These are phyloP conservation scores for Pelobates fuscus DNA, from an alignment of 2,113 vertebrate species.

Conservation along the genomic window DNA sequence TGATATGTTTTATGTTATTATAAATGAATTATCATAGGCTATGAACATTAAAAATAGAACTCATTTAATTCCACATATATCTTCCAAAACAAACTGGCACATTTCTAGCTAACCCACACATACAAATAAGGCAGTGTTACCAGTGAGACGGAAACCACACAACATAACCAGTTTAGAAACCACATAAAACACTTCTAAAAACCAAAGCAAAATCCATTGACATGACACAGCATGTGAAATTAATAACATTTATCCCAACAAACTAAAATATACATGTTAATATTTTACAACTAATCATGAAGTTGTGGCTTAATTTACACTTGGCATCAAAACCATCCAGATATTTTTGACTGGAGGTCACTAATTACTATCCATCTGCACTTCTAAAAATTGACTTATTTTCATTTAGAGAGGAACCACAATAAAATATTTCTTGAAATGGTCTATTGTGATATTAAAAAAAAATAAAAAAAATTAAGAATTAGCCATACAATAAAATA, in stretches of 20 bases:
- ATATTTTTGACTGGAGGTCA: conserved; percentile 26
- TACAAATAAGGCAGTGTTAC: neutral
- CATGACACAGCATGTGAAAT: conserved; percentile 36
- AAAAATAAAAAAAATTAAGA: neutral
- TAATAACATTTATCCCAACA: conserved; percentile 42
- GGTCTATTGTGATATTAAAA: neutral
- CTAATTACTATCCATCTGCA: conserved; percentile 20
- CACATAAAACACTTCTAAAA: conserved; percentile 16
- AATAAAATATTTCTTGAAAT: neutral
- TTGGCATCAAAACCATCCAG: conserved; percentile 16
- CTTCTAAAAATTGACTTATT: conserved; percentile 31
- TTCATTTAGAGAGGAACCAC: conserved; percentile 7
- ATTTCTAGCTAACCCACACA: neutral
- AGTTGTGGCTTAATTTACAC: conserved; percentile 34
- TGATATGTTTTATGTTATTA: no score
- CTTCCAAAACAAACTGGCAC: neutral
- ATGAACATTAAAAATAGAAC: no score
- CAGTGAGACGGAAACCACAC: conserved; percentile 10
- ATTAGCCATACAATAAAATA: conserved; percentile 2
- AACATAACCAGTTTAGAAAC: conserved; percentile 17
- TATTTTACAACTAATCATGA: conserved; percentile 29
- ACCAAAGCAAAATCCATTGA: conserved; percentile 34
- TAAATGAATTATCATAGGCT: no score
- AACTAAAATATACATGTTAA: conserved; percentile 30
- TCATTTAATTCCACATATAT: neutral